Evolutionary conservation across 2,113 vertebrate species (phyloP), one percentile per base, ranked within the genome.

Genomic region (Bostrychus sinensis): DNA sequence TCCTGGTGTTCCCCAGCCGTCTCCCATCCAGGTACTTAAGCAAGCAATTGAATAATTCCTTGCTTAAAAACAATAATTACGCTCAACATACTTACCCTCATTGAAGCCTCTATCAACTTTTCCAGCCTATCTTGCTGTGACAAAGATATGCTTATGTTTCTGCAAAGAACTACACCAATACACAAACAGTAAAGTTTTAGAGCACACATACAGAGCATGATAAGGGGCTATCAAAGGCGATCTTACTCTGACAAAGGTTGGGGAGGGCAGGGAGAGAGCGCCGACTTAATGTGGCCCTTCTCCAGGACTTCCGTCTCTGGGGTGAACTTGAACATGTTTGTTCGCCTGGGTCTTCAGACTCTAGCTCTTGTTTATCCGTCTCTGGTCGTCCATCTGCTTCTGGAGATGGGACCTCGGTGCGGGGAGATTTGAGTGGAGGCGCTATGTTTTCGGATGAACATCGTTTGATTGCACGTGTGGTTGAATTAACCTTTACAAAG

Each of bases 221-320:
- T 14, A 38, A 42, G 19, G n/a, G 4, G 46, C 55, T 25, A 16
- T 1, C 59, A 9, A 1, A 3, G 3, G 25, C 17, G 1, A 19
- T 48, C 89, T 90, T 57, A 93, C 92, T 56, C 23, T 86, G 80
- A 32, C 84, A 75, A 7, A 77, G 83, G 36, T 85, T 82, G 7
- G 72, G 70, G 16, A 88, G 82, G 3, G 77, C 61, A 16, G 90
- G 88, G 2, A 93, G 85, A n/a, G 92, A 93, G n/a, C 88, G 88
- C 46, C 91, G 68, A 25, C 72, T 83, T 53, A 90, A 36, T 5
- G 89, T 90, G 19, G 90, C 86, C 78, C 92, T 88, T 54, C 91
- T 90, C 90, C 89, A 94, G 20, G 93, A 94, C 23, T 91, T 91
- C 46, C 84, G 86, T 19, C 73, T 69, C 2, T 74, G 51, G 25